phyloP scores from a whole-genome alignment of 1,140 invertebrate genomes.

The Agrypnia vestita region DNA sequence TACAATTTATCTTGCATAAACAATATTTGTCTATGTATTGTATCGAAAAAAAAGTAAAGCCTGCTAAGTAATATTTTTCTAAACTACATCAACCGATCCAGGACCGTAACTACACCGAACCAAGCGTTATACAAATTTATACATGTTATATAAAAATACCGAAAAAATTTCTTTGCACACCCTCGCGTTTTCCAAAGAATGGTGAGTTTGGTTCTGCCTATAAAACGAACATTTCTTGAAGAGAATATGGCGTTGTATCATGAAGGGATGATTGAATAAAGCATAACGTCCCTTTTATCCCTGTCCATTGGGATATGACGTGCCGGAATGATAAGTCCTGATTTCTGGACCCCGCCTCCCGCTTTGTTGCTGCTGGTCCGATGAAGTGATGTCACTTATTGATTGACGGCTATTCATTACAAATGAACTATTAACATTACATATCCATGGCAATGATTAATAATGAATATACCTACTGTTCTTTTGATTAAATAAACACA shows the following conservation, averaged over 20 bases:
- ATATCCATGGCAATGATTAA: neutral
- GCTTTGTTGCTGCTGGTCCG: slow-evolving; percentile 21
- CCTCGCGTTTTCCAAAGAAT: too few relatives aligned
- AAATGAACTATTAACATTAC: slow-evolving; percentile 26
- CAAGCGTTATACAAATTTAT: too few relatives aligned
- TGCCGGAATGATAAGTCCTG: slow-evolving; percentile 30
- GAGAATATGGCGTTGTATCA: slow-evolving; percentile 8
- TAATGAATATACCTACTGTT: slow-evolving; percentile 15
- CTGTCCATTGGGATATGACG: slow-evolving; percentile 26
- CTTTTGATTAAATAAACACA: too few relatives aligned
- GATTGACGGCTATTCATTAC: slow-evolving; percentile 26
- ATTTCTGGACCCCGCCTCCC: slow-evolving; percentile 13
- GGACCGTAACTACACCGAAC: too few relatives aligned
- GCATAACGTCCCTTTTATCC: slow-evolving; percentile 29
- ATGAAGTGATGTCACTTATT: slow-evolving; percentile 39
- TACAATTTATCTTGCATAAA: too few relatives aligned
- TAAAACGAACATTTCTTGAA: neutral
- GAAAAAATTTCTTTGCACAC: too few relatives aligned
- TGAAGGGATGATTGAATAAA: slow-evolving; percentile 31
- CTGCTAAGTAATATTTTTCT: too few relatives aligned
- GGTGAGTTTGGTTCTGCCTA: too few relatives aligned
- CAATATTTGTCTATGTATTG: too few relatives aligned
- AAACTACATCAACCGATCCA: too few relatives aligned
- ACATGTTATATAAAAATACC: too few relatives aligned
- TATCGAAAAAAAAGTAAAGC: too few relatives aligned